phyloP scores from a whole-genome alignment of 2,888 invertebrate genomes.

The Nemapogon koenigi region DNA sequence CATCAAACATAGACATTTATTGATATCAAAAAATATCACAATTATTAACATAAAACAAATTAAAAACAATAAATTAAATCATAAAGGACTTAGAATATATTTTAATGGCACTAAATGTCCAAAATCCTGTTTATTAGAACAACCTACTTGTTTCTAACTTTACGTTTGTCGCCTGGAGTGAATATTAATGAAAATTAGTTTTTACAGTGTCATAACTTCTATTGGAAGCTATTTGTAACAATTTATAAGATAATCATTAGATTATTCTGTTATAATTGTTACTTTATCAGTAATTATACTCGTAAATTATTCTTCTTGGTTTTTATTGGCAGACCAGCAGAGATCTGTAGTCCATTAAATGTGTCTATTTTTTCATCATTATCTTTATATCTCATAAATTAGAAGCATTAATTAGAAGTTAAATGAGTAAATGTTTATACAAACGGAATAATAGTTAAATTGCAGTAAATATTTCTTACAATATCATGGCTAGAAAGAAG shows the following conservation, averaged over 20 bases:
- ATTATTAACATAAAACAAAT: slow-evolving; percentile 48
- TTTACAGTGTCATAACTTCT: slow-evolving; percentile 17
- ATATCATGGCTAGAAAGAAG: no score
- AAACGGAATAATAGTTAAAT: no score
- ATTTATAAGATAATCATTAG: slow-evolving; percentile 28
- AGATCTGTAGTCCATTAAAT: no score
- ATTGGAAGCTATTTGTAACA: slow-evolving; percentile 20
- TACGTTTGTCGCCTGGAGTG: slow-evolving; percentile 34
- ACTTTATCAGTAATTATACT: slow-evolving; percentile 26
- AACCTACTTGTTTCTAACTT: slow-evolving; percentile 21
- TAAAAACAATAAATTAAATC: slow-evolving; percentile 47
- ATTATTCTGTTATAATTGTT: slow-evolving; percentile 33
- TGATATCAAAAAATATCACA: slow-evolving; percentile 28
- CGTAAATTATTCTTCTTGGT: no score
- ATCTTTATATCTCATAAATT: no score
- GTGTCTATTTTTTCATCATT: no score
- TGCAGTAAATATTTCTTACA: no score
- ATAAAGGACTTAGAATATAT: slow-evolving; percentile 27
- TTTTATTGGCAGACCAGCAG: no score
- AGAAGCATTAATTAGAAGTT: no score
- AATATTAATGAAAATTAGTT: slow-evolving; percentile 39
- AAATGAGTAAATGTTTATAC: no score
- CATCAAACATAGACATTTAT: slow-evolving; percentile 39
- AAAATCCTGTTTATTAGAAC: slow-evolving; percentile 41
- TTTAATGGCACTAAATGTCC: slow-evolving; percentile 32